A percentile compares a stretch with the other conserved stretches of the same genome.
Evolutionary conservation across 2,888 invertebrate genomes (phyloP).

Genomic region (Muschampia staudingeri): DNA sequence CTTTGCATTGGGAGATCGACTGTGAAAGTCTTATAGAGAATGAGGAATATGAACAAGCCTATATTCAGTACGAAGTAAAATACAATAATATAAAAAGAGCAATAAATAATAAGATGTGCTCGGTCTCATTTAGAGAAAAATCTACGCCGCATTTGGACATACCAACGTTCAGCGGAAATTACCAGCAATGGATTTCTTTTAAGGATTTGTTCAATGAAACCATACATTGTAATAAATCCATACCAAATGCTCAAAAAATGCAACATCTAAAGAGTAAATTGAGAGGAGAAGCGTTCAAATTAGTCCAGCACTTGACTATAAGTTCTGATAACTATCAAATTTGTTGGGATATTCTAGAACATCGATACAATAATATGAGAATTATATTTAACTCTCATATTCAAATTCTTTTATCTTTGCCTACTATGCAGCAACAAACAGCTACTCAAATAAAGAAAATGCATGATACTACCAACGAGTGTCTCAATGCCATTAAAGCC

Average conservation of each 20-base stretch:
- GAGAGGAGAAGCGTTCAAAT: background rate
- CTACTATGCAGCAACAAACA: background rate
- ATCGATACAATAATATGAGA: background rate
- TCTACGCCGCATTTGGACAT: background rate
- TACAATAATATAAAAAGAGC: background rate
- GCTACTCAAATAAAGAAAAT: background rate
- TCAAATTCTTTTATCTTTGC: background rate
- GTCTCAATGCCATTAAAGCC: background rate
- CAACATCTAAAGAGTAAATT: background rate
- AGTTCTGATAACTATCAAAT: background rate
- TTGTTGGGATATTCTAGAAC: background rate
- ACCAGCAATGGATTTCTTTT: background rate
- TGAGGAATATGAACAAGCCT: background rate
- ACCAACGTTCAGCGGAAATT: background rate
- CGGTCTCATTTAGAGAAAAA: background rate
- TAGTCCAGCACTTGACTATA: background rate
- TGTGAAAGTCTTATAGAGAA: background rate
- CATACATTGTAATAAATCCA: background rate
- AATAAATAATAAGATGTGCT: background rate
- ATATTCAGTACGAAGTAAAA: background rate
- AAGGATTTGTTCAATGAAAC: background rate
- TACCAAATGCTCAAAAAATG: background rate
- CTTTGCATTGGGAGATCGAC: slow-evolving; percentile 1
- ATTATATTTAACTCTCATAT: background rate
- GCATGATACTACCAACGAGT: background rate